A percentile compares a stretch with the other conserved stretches of the same genome.
phyloP scores from a whole-genome alignment of 2,797 vertebrate genomes.

The Streptopelia turtur region DNA sequence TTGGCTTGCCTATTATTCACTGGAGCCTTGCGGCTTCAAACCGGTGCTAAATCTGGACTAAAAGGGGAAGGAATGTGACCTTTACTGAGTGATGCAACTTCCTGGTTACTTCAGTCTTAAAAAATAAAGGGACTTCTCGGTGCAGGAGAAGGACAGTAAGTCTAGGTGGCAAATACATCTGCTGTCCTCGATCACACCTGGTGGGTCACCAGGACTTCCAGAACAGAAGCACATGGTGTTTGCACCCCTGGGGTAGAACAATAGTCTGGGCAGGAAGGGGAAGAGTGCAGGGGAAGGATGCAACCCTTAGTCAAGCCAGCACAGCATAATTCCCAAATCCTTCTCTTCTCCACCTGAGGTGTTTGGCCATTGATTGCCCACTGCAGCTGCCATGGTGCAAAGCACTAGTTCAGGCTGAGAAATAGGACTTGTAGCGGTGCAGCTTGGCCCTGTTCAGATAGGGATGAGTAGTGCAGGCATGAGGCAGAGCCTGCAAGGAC shows the following conservation, averaged over 20 bases:
- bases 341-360: conserved; percentile 24
- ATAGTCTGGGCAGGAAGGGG: conserved; percentile 39
- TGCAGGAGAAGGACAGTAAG: neutral
- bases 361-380: neutral
- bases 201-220: neutral
- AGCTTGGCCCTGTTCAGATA: neutral
- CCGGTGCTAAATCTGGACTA: conserved; percentile 47
- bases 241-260: neutral
- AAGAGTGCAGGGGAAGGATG: conserved; percentile 41
- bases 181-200: neutral
- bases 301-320: neutral
- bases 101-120: conserved; percentile 25
- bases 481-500: neutral
- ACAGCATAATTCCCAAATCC: neutral
- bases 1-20: neutral
- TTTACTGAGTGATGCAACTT: conserved; percentile 28
- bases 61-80: conserved; percentile 48
- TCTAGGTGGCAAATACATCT: neutral
- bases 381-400: neutral
- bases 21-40: conserved; percentile 19
- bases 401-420: neutral
- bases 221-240: neutral
- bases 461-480: neutral
- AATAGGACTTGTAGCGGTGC: fast-evolving
- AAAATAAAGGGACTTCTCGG: neutral